Percentiles rank a stretch among this genome's conserved stretches.
Conservation (phyloP, 1,140 invertebrate species). For the Idris sp. region DNA sequence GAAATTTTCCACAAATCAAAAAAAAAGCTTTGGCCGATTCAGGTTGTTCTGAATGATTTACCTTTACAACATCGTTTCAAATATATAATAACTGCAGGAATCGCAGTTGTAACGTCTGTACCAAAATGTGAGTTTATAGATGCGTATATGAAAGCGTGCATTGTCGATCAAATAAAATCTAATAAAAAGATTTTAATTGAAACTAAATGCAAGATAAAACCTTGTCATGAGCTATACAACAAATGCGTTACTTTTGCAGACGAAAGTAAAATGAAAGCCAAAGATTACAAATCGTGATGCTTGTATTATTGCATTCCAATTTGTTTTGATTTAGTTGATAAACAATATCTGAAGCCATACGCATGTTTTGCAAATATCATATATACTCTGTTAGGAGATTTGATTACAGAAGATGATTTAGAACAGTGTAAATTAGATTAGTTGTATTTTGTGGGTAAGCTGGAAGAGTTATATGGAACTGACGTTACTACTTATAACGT, state of each 20-base stretch:
- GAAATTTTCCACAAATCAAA: constrained; percentile 29
- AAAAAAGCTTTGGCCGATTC: constrained; percentile 26
- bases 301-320: constrained; percentile 31
- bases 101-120: constrained; percentile 24
- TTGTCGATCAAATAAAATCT: constrained; percentile 21
- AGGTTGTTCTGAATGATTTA: constrained; percentile 29
- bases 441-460: constrained; percentile 14
- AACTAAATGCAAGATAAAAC: constrained; percentile 12
- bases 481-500: constrained; percentile 45
- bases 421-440: constrained; percentile 39
- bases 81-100: constrained; percentile 12
- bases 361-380: constrained; percentile 33
- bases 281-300: constrained; percentile 13
- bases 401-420: constrained; percentile 44
- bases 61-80: constrained; percentile 19
- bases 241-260: constrained; percentile 11
- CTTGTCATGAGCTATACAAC: constrained; percentile 14
- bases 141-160: constrained; percentile 17
- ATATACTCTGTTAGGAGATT: constrained; percentile 33
- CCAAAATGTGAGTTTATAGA: constrained; percentile 17
- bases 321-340: constrained; percentile 25
- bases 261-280: constrained; percentile 15
- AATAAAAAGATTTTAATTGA: constrained; percentile 7
- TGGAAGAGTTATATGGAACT: constrained; percentile 8
- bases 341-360: constrained; percentile 37